Base-by-base conservation (phyloP, 2,888 invertebrate genomes). In the Lepidochitona cinerea region DNA sequence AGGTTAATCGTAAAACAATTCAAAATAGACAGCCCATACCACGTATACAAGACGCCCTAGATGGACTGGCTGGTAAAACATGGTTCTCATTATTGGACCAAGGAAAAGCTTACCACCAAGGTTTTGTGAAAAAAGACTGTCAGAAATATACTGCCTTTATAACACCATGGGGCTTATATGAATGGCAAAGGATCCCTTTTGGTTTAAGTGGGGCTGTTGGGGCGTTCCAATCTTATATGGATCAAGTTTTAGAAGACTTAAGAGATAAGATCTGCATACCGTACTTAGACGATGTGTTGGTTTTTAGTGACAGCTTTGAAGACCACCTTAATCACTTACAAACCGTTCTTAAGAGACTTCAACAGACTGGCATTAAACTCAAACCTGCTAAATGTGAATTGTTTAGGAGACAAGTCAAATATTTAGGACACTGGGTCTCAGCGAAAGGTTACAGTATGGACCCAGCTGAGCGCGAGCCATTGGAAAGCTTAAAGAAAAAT, bases 311-410 rank as follows among this genome's bases (percentile, higher is more conserved):
- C 2, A 29, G 29, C 9, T 66, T 66, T 26, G 66, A 65, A 9
- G 49, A 70, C 14, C 76, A 76, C 36, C 7, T 73, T 14, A 0
- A 41, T 7, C 41, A 67, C 9, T 23, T 76, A 4, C 26, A 37
- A 1, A 23, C 29, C 9, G 68, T 76, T 5, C 32, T 74, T 1
- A 4, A 23, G n/a, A 32, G 76, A 18, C 26, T 74, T 7, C 14
- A 37, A n/a, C 4, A 37, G 14, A 70, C 65, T 0, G 37, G 67
- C 4, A 36, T 29, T 23, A 68, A 68, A 26, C 37, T 68, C 1
- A 68, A 68, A 36, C 41, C 71, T 1, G 29, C 32, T 7, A 76
- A 76, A 35, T 74, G 74, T 35, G n/a, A 54, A 1, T 23, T 75
- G 41, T 68, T 75, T 12, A 67, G 37, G 33, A 4, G 37, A 35